These are phyloP conservation scores for Poeciliopsis presidionis DNA, from an alignment of 2,797 vertebrate genomes.

Conservation along the genomic window DNA sequence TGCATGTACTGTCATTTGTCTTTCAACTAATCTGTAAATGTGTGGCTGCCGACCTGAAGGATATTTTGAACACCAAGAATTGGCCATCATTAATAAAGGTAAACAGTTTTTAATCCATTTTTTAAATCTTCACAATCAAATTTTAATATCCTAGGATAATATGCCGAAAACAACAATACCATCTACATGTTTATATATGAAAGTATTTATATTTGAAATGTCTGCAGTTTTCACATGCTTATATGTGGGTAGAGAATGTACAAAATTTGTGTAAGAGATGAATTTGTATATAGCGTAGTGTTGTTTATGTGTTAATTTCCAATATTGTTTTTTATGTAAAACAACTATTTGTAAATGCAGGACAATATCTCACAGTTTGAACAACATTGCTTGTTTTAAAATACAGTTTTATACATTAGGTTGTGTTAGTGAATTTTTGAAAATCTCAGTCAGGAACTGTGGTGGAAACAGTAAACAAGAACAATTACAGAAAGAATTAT, in stretches of 20 bases:
- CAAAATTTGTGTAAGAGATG: neutral
- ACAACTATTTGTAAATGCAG: neutral
- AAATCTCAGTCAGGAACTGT: neutral
- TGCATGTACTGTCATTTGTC: slow-evolving; percentile 29
- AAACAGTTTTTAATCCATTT: neutral
- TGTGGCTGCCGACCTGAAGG: slow-evolving; percentile 6
- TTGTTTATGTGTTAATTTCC: neutral
- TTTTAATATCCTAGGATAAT: slow-evolving; percentile 26
- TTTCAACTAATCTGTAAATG: slow-evolving; percentile 31
- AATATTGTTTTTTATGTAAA: neutral
- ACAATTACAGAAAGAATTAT: neutral
- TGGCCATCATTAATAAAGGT: slow-evolving; percentile 27
- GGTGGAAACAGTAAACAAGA: neutral
- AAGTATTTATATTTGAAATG: neutral
- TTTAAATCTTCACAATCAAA: slow-evolving; percentile 17
- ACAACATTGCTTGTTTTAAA: neutral
- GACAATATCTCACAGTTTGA: neutral
- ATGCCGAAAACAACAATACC: neutral
- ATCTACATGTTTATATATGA: neutral
- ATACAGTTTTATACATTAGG: neutral
- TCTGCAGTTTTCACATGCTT: neutral
- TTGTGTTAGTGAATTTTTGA: neutral
- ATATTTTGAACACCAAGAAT: slow-evolving; percentile 33
- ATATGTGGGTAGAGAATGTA: neutral
- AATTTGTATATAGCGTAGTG: neutral